These are phyloP conservation scores for Drosophila bipectinata DNA, from an alignment of 1,140 invertebrate species.

Conservation along the genomic window DNA sequence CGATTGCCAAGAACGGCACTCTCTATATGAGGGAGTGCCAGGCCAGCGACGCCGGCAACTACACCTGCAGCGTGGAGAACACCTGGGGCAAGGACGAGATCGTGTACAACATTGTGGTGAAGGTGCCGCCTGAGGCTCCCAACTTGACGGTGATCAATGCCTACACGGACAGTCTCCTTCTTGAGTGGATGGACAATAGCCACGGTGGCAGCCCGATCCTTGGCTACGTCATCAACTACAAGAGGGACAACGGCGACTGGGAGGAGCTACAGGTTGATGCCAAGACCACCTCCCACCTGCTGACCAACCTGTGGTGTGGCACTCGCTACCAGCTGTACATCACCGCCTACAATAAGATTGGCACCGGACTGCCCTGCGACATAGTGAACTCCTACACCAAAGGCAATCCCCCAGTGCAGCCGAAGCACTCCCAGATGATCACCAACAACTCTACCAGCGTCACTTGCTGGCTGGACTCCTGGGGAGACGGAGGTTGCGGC, in stretches of 20 bases:
- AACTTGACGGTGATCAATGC: constrained; percentile 88
- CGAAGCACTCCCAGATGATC: constrained; percentile 92
- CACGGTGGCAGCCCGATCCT: constrained; percentile 89
- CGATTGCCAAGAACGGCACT: constrained; percentile 88
- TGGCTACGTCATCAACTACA: constrained; percentile 94
- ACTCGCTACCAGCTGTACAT: constrained; percentile 94
- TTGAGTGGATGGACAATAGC: constrained; percentile 89
- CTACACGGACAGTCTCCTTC: constrained; percentile 88
- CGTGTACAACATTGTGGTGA: constrained; percentile 88
- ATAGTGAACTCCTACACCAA: constrained; percentile 93
- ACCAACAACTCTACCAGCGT: constrained; percentile 95
- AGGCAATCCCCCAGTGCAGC: constrained; percentile 91
- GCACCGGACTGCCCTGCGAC: constrained; percentile 93
- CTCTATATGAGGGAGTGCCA: constrained; percentile 89
- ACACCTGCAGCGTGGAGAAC: constrained; percentile 93
- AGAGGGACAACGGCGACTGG: constrained; percentile 94
- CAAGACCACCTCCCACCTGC: constrained; percentile 90
- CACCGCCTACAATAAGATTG: constrained; percentile 94
- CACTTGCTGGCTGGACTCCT: constrained; percentile 93
- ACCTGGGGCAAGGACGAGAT: constrained; percentile 93
- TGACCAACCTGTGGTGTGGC: constrained; percentile 93
- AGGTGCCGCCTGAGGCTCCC: constrained; percentile 89
- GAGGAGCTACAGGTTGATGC: constrained; percentile 93
- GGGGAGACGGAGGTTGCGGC: constrained; percentile 95
- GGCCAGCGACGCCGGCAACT: constrained; percentile 93